phyloP scores from a whole-genome alignment of 1,140 invertebrate species.

The Drosophila lini region DNA sequence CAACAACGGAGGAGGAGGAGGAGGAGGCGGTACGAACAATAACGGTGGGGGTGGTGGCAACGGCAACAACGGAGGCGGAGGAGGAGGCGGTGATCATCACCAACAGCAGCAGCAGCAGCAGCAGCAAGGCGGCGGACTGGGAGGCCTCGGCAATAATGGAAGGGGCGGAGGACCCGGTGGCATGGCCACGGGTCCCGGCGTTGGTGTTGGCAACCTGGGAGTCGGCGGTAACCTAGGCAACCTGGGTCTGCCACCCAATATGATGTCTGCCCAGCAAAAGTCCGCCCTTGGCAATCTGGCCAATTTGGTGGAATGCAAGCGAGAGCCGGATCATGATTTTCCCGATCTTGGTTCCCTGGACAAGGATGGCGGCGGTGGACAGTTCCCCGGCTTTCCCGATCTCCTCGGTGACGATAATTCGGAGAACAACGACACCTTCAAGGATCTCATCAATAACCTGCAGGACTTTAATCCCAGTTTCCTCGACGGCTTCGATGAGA shows the following conservation, averaged over 20 bases:
- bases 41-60: conserved; percentile 51
- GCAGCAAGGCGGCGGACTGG: conserved; percentile 76
- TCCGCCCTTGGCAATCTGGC: conserved; percentile 85
- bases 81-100: conserved; percentile 76
- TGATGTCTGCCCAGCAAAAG: conserved; percentile 76
- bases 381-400: conserved; percentile 91
- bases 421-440: conserved; percentile 93
- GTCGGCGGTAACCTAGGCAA: conserved; percentile 58
- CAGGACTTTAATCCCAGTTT: conserved; percentile 92
- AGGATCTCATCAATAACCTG: conserved; percentile 95
- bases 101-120: conserved; percentile 67
- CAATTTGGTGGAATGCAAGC: conserved; percentile 89
- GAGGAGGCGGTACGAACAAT: conserved; percentile 68
- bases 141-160: conserved; percentile 75
- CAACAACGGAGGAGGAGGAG: conserved; percentile 70
- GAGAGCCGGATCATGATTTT: conserved; percentile 93
- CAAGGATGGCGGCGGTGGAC: conserved; percentile 90
- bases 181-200: conserved; percentile 47
- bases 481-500: conserved; percentile 91
- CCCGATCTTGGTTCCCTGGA: conserved; percentile 92
- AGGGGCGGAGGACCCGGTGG: conserved; percentile 59
- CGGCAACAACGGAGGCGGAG: conserved; percentile 14
- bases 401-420: conserved; percentile 92
- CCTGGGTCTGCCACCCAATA: conserved; percentile 54
- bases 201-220: conserved; percentile 26